Base-by-base conservation (phyloP, 2,888 invertebrate species). In the Ormyrus labotus region DNA sequence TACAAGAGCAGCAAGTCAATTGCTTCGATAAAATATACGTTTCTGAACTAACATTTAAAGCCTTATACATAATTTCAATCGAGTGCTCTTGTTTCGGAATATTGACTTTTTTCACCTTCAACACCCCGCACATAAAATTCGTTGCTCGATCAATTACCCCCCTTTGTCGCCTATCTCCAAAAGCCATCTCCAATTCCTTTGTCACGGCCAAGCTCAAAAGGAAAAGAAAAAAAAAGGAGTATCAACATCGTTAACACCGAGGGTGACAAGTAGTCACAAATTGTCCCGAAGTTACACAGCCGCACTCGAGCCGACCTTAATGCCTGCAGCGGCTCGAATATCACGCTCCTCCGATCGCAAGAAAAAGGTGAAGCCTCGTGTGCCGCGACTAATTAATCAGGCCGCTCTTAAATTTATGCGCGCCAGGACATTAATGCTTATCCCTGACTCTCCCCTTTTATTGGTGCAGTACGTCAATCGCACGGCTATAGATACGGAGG, bases 351-450 rank as follows among this genome's bases (percentile, higher is more conserved):
- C n/a, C 48, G 19, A 63, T 6, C 7, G 2, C 2, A 51, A 61
- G 19, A 71, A 19, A 5, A 50, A 6, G 48, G 51, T 8, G 55
- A 55, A 55, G 53, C 53, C 11, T 13, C 1, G 8, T 5, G 34
- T 50, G 11, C 3, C 7, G n/a, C 57, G 58, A 48, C 47, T 67
- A 71, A 78, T 78, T 78, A 69, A 78, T 78, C 63, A 57, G 34
- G 34, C n/a, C n/a, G 45, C 53, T 58, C 11, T 65, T 53, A 53
- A 71, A 78, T 78, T 71, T 78, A 78, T 60, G 64, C 50, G 50
- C 55, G 34, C 61, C 0, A 19, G 19, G 19, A 19, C 19, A 19
- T 19, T 19, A 19, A 19, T 53, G 6, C 48, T 45, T 34, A 34
- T 60, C 63, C 47, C 13, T 47, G 55, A 68, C 19, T 2, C 19